Evolutionary conservation across 2,113 vertebrate genomes (phyloP).

Genomic region (Zapornia atra): DNA sequence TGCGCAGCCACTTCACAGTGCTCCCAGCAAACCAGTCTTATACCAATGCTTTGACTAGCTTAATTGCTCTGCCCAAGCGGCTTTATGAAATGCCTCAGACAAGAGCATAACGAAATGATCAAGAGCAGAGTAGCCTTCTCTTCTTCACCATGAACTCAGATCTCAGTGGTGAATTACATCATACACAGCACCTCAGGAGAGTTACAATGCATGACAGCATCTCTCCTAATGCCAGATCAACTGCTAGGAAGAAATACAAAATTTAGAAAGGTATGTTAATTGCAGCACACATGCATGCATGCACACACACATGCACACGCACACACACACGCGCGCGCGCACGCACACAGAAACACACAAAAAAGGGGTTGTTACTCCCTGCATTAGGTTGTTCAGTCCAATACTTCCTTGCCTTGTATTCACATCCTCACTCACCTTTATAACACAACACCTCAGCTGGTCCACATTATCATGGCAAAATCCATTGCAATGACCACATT

Average conservation of each 20-base stretch:
- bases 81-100: background rate
- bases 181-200: background rate
- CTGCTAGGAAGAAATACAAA: background rate
- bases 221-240: background rate
- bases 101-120: background rate
- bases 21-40: background rate
- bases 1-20: background rate
- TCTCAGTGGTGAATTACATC: background rate
- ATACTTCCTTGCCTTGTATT: background rate
- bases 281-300: background rate
- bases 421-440: background rate
- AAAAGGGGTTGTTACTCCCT: background rate
- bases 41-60: background rate
- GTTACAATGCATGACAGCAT: background rate
- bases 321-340: too few species aligned
- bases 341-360: background rate
- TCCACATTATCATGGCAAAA: background rate
- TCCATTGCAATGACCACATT: background rate
- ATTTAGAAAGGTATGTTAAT: background rate
- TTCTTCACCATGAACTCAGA: background rate
- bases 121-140: background rate
- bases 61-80: background rate
- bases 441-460: background rate
- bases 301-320: background rate
- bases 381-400: background rate